Base-by-base conservation (phyloP, 2,888 invertebrate genomes). In the Urechis unicinctus region DNA sequence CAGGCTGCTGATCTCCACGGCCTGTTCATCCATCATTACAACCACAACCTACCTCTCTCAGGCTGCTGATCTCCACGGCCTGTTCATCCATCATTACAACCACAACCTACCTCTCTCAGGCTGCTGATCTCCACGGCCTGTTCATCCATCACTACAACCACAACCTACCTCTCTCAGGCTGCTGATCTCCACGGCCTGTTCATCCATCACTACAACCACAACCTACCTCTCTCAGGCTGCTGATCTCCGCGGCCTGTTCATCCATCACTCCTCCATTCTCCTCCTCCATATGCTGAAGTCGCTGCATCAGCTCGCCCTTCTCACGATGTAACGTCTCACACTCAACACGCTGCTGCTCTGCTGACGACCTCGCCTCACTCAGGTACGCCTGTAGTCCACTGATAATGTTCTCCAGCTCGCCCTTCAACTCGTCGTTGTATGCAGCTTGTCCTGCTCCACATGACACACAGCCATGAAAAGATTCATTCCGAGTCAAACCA, bases 391-490 rank as follows among this genome's bases (percentile, higher is more conserved):
- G 70, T 50, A 75, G 60, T 24, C 72, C 74, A 24, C 62, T 66
- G 0, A 74, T 69, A 48, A 75, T 70, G 45, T 69, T 67, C 57
- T 74, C 73, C 36, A 75, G 64, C 59, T 75, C 74, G 41, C 65
- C 64, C 24, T 68, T 60, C 30, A 75, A 57, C 17, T 66, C 66
- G 5, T 72, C 73, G 53, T 65, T 66, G 45, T 61, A 59, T 9
- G 42, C 50, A 13, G 50, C 57, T 31, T 59, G 58, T 22, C 61
- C 62, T 63, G 55, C 1, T 5, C 9, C 21, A 36, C 36, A 36
- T 36, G 9, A 36, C 36, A 36, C 36, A 13, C n/a, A n/a, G n/a
- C 25, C 1, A 30, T 1, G 24, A 24, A 52, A 45, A 29, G 21
- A 53, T 17, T 48, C 26, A 52, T 28, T n/a, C n/a, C n/a, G 9